Conservation (phyloP, 2,113 vertebrate genomes). For the Malurus alboscapulatus region DNA sequence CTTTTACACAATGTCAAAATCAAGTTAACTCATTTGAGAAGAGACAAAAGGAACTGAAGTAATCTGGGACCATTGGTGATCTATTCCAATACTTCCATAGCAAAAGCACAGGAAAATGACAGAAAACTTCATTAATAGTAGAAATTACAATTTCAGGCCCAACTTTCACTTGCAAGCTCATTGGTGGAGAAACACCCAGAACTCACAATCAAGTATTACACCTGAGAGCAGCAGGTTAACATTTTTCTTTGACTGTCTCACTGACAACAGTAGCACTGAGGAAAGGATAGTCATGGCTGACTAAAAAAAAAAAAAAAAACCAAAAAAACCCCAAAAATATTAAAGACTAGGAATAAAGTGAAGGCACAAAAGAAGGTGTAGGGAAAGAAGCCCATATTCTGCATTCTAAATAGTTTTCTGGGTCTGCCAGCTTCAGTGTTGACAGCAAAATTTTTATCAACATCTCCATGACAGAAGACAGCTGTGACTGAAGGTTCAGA, state of each 20-base stretch:
- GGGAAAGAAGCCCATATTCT: background rate
- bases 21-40: background rate
- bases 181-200: background rate
- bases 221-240: background rate
- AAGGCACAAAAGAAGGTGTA: background rate
- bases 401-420: background rate
- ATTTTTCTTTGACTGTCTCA: background rate
- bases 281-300: background rate
- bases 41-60: background rate
- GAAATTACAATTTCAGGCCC: background rate
- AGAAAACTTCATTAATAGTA: background rate
- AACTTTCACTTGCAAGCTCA: background rate
- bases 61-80: background rate
- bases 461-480: background rate
- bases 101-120: background rate
- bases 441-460: background rate
- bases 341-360: background rate
- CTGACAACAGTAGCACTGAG: background rate
- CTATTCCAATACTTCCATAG: background rate
- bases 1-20: background rate
- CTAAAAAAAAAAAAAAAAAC: background rate
- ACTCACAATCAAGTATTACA: background rate
- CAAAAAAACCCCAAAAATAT: background rate
- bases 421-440: background rate
- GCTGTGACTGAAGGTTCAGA: background rate